Evolutionary conservation across 64 coral and sea anemone species (phyloP), one percentile per base, ranked within the genome.

Genomic region (Montipora efflorescens): DNA sequence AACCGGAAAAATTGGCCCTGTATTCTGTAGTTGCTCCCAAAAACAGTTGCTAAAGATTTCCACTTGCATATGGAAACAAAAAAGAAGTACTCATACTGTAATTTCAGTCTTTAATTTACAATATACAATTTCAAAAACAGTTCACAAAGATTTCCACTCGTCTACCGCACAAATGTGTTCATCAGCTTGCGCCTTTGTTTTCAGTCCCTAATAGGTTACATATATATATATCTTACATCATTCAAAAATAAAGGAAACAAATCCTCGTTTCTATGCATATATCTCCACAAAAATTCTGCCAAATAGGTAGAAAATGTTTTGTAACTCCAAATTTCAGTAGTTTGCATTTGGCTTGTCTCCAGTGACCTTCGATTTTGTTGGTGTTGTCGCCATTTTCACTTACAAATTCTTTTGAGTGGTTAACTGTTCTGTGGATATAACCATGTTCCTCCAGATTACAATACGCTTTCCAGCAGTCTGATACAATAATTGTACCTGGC

Each of bases 251-350:
- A 1, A 19, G 72, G 0, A 5, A 75, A 75, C 23, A 75, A 75
- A n/a, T 75, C 16, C 23, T 44, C 12, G n/a, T 22, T n/a, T 75
- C 23, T 75, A n/a, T 75, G 21, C 36, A 75, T n/a, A 75, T 75
- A n/a, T n/a, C 85, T 71, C 72, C 87, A 89, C 18, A 89, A 43
- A 78, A 89, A 89, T 14, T 89, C 87, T 5, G 87, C 87, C 16
- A 89, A 10, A 89, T 89, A 89, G 19, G 70, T 55, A n/a, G 28
- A 58, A 45, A 77, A 89, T 75, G 72, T 13, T 89, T 89, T 7
- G 52, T 45, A 75, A 43, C 53, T 2, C 87, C 87, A 46, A 75
- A 73, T 49, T 18, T 51, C 49, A 50, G 87, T n/a, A 89, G 19
- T 61, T 44, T 89, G 5, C 48, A 71, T 74, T 89, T 89, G 3